Evolutionary conservation across 2,113 vertebrate species (phyloP), one percentile per base, ranked within the genome.

Genomic region (Condylura cristata): DNA sequence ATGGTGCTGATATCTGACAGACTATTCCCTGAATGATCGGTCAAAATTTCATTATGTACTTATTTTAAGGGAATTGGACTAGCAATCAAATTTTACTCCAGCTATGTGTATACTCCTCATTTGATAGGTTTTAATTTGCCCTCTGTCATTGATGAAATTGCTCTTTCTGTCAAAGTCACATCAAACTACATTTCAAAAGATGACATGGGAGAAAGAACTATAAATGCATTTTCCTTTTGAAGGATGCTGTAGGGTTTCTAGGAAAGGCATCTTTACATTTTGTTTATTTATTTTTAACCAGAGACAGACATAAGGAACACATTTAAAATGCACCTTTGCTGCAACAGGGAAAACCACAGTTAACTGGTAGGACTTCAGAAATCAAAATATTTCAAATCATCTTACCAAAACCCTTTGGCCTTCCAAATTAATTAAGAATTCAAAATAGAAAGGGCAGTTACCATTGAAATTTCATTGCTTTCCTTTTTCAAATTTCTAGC

Each of bases 141-240:
- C 58, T n/a, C 75, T 89, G 86, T 61, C 81, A 93, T 84, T 41
- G 94, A 95, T 92, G 75, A 89, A 93, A 95, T 84, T 65, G 56
- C 13, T 51, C 39, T 87, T 83, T 63, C 80, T 70, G 24, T 92
- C 66, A 26, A 68, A 75, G 46, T 94, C 87, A 60, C 34, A 89
- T 95, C 87, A 68, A 84, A 76, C 75, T 72, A 66, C 48, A 94
- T 94, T 89, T 96, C 66, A 76, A 80, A 93, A 84, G 79, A 66
- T 72, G 72, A 93, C 66, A 44, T 37, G 68, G 87, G 51, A 92
- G 46, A 88, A 90, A 51, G 51, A 65, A 37, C 37, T 85, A 3
- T 60, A 76, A 58, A 94, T 51, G 26, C 56, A 61, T 72, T 88
- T 96, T 68, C 44, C 24, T 90, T 95, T 60, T 72, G 72, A 92